Base-by-base conservation (phyloP, 1,140 invertebrate genomes). In the Sminthurinus signatus region DNA sequence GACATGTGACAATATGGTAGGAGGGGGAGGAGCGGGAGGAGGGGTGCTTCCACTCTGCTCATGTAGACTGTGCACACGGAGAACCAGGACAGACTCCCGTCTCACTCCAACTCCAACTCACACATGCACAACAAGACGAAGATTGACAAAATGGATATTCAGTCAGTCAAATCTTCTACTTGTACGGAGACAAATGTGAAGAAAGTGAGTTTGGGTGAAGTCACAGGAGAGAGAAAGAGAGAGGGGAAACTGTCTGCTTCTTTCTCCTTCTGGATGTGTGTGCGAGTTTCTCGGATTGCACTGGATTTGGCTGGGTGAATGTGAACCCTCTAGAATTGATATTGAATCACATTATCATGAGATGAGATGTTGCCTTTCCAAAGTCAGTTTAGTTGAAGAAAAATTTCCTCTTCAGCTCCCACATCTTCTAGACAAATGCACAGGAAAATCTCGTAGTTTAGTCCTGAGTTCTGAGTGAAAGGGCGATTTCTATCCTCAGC, bases 271-370 rank as follows among this genome's bases (percentile, higher is more conserved):
- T n/a, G n/a, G n/a, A n/a, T n/a, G n/a, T n/a, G n/a, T 5, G 32
- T 43, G 32, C 31, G 3, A 21, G 21, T 10, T 14, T 39, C 21
- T 56, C n/a, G 27, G 12, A n/a, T 31, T 36, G 48, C 21, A 39
- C 21, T 60, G 25, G 19, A 46, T n/a, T 29, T 60, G 50, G 59
- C 50, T 21, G 17, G 25, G n/a, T n/a, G 19, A 52, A 60, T 57
- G 55, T 57, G 64, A 32, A 44, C 58, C 44, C 21, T 32, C 48
- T 44, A 28, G 61, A 62, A 67, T 67, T 59, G 65, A 67, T 67
- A 67, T 67, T 67, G 65, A 67, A 67, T 63, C 60, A 60, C 65
- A 67, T 67, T 67, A 67, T 67, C 61, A 63, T 62, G 61, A 67
- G 65, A 63, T 67, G 65, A 56, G 65, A 63, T 67, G 65, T 62